Base-by-base conservation (phyloP, 2,113 vertebrate genomes). In the Ceuthmochares aereus region DNA sequence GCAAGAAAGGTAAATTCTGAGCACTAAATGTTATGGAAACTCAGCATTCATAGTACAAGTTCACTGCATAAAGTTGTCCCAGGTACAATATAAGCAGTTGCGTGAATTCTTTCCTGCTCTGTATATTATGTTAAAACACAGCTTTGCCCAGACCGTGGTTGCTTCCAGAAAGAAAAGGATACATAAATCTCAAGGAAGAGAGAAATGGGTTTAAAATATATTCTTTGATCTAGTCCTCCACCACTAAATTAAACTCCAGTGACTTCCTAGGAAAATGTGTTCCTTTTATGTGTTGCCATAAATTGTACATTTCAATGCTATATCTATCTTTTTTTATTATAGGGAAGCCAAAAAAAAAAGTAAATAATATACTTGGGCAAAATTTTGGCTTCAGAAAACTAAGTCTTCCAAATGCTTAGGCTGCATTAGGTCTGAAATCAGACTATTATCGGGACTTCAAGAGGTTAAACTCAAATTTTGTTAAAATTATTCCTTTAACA, bases 221-320 rank as follows among this genome's bases (percentile, higher is more conserved):
- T 70, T 84, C 66, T 63, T 89, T 83, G 45, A 68, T 82, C 87
- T 64, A 79, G 37, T 20, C 26, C 63, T 79, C 36, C 63, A 55
- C 73, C 91, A 74, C 81, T 94, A 94, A 94, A 97, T 96, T 96
- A 95, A 96, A 95, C 69, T 89, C 55, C 90, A 92, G 6, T 54
- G 78, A 68, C 92, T 96, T 49, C 30, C 94, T 93, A 63, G 87
- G 87, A 94, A 96, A 96, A 87, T 60, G 63, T 84, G 67, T 40
- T 85, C 36, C 76, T 93, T 91, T 97, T 85, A 94, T 89, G 76
- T 56, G 42, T 22, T 74, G 27, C 88, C 60, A 89, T 94, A 96
- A 97, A 96, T 93, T 34, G 4, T 80, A 87, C 37, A n/a, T 90
- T 95, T 94, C 56, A 27, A 15, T 83, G 83, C 43, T 74, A 4